Evolutionary conservation across 2,888 invertebrate species (phyloP).

Genomic region (Thera obeliscata): DNA sequence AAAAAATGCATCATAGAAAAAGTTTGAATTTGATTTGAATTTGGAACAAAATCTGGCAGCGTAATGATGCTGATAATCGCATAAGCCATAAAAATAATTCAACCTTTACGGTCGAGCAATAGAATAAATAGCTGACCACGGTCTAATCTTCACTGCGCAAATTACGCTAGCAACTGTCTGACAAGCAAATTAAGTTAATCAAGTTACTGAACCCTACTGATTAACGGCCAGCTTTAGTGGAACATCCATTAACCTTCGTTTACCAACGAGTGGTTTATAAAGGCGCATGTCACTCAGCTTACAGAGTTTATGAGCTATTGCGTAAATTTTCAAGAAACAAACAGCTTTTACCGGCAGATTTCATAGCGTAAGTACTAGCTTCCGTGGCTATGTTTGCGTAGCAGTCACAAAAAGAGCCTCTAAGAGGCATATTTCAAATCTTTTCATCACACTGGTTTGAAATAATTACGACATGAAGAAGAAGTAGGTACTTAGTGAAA

Average conservation of each 20-base stretch:
- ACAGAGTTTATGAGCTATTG: slow-evolving; percentile 7
- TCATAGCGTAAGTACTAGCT: too few species aligned
- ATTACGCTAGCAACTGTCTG: slow-evolving; percentile 43
- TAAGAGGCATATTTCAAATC: too few species aligned
- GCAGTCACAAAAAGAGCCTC: too few species aligned
- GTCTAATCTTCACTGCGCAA: slow-evolving; percentile 40
- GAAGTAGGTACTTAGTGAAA: too few species aligned
- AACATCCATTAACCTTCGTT: slow-evolving; percentile 46
- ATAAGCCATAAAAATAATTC: slow-evolving; percentile 19
- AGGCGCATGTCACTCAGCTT: slow-evolving; percentile 8
- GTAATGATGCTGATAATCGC: slow-evolving; percentile 24
- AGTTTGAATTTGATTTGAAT: slow-evolving; percentile 13
- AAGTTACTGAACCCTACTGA: slow-evolving; percentile 42
- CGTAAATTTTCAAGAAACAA: background rate
- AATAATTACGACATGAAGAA: too few species aligned
- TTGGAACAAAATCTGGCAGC: slow-evolving; percentile 15
- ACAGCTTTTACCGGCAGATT: too few species aligned
- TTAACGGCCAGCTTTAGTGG: slow-evolving; percentile 39
- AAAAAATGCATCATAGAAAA: too few species aligned
- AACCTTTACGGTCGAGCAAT: slow-evolving; percentile 32
- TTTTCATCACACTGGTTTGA: too few species aligned
- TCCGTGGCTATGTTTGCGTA: too few species aligned
- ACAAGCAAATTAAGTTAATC: slow-evolving; percentile 46
- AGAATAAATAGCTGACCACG: slow-evolving; percentile 37
- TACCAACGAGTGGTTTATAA: slow-evolving; percentile 19